A percentile compares a stretch with the other conserved stretches of the same genome.
These are phyloP conservation scores for Coryphaenoides rupestris DNA, from an alignment of 2,113 vertebrate genomes.

Conservation along the genomic window DNA sequence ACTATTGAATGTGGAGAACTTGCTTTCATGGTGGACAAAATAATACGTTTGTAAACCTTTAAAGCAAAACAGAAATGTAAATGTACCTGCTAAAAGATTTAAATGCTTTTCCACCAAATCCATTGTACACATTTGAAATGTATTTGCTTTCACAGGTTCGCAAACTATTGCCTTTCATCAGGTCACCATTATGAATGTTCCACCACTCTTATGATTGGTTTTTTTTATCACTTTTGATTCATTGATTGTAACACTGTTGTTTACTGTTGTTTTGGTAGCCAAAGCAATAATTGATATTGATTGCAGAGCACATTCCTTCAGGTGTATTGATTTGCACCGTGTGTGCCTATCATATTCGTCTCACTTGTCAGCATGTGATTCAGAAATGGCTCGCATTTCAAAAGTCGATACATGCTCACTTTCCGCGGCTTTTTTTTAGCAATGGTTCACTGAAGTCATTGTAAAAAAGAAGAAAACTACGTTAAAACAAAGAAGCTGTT, in stretches of 20 bases:
- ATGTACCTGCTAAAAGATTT: background rate
- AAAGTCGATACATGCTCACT: too few species aligned
- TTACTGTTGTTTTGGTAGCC: conserved; percentile 49
- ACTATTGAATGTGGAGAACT: conserved; percentile 46
- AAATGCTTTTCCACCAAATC: background rate
- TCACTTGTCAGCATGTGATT: conserved; percentile 13
- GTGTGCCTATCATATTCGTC: conserved; percentile 38
- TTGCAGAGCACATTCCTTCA: conserved; percentile 27
- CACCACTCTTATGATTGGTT: conserved; percentile 47
- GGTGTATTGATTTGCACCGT: conserved; percentile 34
- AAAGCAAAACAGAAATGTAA: background rate
- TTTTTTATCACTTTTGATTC: conserved; percentile 25
- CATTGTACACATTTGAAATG: background rate
- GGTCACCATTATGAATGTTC: conserved; percentile 52
- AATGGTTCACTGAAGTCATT: background rate
- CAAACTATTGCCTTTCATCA: conserved; percentile 33
- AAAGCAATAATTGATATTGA: conserved; percentile 63
- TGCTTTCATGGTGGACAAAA: conserved; percentile 6
- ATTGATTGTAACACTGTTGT: conserved; percentile 59
- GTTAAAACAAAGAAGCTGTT: too few species aligned
- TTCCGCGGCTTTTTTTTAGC: too few species aligned
- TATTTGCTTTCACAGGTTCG: conserved; percentile 24
- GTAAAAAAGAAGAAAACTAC: too few species aligned
- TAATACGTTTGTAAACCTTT: background rate
- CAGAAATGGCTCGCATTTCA: conserved; percentile 9